Base-by-base conservation (phyloP, 1,140 invertebrate genomes). In the Nasonia vitripennis region DNA sequence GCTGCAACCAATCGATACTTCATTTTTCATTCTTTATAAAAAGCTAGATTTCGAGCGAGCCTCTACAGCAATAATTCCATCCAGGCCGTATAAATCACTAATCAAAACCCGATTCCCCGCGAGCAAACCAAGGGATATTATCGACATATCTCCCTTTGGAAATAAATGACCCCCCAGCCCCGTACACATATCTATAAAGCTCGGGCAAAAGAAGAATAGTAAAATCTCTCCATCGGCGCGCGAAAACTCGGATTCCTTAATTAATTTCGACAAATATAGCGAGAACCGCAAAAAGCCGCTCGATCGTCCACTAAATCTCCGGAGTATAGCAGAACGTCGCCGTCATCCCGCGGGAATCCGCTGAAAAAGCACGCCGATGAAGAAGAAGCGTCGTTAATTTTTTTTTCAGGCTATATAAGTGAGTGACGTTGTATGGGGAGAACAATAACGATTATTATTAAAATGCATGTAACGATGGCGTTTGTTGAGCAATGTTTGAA, bases 221-320 rank as follows among this genome's bases (percentile, higher is more conserved):
- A 78, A 78, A 78, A 78, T 78, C 31, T 67, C 23, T 31, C 23
- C 55, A n/a, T 62, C 55, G 55, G 5, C 55, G 17, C 55, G 51
- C 20, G 55, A 62, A 51, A 51, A 51, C 48, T 51, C 48, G 48
- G 48, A 9, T 14, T 34, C 27, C 31, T 67, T 83, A 83, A 83
- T 75, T 75, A 83, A 83, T 83, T 62, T 75, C 31, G 51, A 68
- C n/a, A 77, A 83, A 83, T 83, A 62, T 83, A 62, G 9, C 48
- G 6, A 55, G 70, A 27, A 27, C 23, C 12, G 27, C 2, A 71
- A 71, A 62, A 62, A 62, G 55, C 55, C 20, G 6, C 55, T 20
- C 17, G 55, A 62, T 62, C 55, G 17, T n/a, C 5, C 55, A 62
- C 17, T 62, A 62, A 62, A 62, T 62, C 55, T 1, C 6, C 5